Evolutionary conservation across 2,113 vertebrate genomes (phyloP).

Genomic region (Takifugu flavidus): DNA sequence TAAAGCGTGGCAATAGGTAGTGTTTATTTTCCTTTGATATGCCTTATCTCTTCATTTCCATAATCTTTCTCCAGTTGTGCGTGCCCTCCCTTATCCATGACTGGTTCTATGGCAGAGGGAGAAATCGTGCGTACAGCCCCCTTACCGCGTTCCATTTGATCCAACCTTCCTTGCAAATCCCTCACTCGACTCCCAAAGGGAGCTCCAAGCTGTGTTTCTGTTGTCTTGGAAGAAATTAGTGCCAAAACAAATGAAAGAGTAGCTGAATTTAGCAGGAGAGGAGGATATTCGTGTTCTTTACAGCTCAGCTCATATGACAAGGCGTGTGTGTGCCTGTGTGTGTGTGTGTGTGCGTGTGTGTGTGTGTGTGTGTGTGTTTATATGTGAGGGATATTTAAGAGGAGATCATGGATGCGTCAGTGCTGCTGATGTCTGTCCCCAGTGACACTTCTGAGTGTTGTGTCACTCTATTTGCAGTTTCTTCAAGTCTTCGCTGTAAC

Average conservation of each 20-base stretch:
- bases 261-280: conserved; percentile 28
- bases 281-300: conserved; percentile 4
- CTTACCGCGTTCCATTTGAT: conserved; percentile 55
- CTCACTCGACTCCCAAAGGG: conserved; percentile 51
- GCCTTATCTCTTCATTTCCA: conserved; percentile 49
- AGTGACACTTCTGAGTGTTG: conserved; percentile 21
- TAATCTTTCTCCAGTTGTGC: conserved; percentile 14
- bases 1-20: conserved; percentile 18
- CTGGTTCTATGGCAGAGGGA: conserved; percentile 27
- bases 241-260: conserved; percentile 59
- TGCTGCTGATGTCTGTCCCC: conserved; percentile 25
- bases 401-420: too few species aligned
- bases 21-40: conserved; percentile 50
- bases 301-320: conserved; percentile 15
- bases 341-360: too few species aligned
- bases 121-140: conserved; percentile 46
- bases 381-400: too few species aligned
- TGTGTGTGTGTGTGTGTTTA: too few species aligned
- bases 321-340: conserved; percentile 14
- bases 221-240: conserved; percentile 62
- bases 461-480: conserved; percentile 30
- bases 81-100: conserved; percentile 22
- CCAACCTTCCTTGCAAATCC: conserved; percentile 43
- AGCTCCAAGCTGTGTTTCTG: conserved; percentile 29
- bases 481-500: conserved; percentile 32